phyloP scores from a whole-genome alignment of 2,113 vertebrate species.

The Isichthys henryi region DNA sequence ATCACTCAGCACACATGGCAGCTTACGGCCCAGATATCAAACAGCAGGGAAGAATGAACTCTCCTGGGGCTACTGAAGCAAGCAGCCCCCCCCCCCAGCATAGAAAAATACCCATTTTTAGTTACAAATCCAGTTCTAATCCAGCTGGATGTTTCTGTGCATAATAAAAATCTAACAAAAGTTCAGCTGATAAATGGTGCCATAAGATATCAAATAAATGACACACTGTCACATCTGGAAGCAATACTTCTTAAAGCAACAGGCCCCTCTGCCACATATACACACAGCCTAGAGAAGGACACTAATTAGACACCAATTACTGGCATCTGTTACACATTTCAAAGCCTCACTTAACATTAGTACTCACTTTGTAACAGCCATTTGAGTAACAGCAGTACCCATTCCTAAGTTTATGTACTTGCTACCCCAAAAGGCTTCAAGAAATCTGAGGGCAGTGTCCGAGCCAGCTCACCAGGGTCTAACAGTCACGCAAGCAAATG shows the following conservation, averaged over 20 bases:
- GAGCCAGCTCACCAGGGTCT: neutral
- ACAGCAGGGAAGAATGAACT: neutral
- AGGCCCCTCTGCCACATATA: neutral
- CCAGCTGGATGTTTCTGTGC: neutral
- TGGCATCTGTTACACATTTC: neutral
- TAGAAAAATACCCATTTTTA: neutral
- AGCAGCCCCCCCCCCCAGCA: neutral
- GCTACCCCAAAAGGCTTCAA: neutral
- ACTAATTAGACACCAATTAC: neutral
- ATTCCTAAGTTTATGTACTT: neutral
- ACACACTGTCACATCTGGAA: neutral
- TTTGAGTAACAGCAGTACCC: neutral
- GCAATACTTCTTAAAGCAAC: neutral
- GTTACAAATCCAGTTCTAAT: neutral
- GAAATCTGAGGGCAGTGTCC: neutral
- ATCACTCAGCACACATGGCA: neutral
- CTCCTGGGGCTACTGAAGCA: neutral
- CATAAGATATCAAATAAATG: neutral
- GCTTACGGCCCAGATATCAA: neutral
- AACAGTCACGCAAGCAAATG: neutral
- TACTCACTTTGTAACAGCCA: neutral
- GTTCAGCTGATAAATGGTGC: neutral
- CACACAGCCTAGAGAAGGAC: neutral
- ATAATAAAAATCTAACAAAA: neutral
- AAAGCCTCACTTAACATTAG: neutral